These are phyloP conservation scores for Ovis aries DNA, from an alignment of 2,113 vertebrate species.

Conservation along the genomic window DNA sequence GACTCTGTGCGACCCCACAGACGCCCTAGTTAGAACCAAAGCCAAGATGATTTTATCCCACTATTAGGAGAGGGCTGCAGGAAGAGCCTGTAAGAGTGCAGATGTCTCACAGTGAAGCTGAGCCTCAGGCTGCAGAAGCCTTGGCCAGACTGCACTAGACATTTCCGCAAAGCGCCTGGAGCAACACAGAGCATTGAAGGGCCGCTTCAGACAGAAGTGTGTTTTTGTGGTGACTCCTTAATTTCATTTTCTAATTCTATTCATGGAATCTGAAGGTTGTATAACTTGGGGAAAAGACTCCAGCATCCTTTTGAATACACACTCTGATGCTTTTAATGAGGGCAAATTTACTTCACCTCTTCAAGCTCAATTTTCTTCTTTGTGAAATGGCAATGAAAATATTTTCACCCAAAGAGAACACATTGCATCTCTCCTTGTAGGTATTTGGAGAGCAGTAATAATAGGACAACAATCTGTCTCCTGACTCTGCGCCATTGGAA, in stretches of 20 bases:
- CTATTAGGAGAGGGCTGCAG: neutral
- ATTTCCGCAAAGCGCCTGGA: neutral
- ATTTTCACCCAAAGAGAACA: neutral
- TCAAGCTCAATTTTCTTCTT: neutral
- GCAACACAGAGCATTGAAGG: neutral
- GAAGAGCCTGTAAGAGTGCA: neutral
- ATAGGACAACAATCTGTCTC: neutral
- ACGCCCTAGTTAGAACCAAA: neutral
- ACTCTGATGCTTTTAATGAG: neutral
- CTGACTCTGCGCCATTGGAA: neutral
- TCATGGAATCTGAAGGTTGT: neutral
- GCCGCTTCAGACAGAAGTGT: neutral
- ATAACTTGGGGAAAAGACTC: neutral
- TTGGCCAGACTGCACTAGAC: neutral
- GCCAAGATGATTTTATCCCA: neutral
- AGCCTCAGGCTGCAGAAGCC: neutral
- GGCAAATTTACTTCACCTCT: neutral
- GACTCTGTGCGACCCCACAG: too few relatives aligned
- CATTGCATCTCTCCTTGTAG: neutral
- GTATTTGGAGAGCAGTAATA: neutral
- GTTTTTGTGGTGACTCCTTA: neutral
- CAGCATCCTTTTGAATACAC: neutral
- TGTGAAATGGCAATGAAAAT: neutral
- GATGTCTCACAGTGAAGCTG: neutral
- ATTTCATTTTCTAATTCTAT: constrained; percentile 44